Evolutionary conservation across 2,113 vertebrate species (phyloP).

Genomic region (Stegastes partitus): DNA sequence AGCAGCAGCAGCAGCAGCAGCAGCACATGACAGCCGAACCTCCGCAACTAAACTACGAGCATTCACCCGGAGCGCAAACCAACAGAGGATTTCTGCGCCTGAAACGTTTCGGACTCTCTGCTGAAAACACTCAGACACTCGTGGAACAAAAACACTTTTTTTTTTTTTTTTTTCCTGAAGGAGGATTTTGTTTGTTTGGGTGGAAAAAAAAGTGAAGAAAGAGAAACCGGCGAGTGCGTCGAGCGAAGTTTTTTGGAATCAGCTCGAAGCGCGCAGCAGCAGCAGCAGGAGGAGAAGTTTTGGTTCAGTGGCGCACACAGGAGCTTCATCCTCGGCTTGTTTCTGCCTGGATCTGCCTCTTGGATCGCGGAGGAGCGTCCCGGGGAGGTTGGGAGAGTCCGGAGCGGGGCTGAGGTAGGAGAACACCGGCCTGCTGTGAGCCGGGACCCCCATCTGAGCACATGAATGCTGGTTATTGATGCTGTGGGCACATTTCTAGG

Average conservation of each 20-base stretch:
- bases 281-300: neutral
- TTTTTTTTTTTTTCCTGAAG: constrained; percentile 17
- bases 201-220: constrained; percentile 36
- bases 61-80: constrained; percentile 4
- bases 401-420: constrained; percentile 58
- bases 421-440: neutral
- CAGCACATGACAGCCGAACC: constrained; percentile 57
- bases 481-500: neutral
- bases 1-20: constrained; percentile 41
- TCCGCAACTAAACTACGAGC: constrained; percentile 1
- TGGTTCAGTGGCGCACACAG: neutral
- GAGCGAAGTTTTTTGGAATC: constrained; percentile 37
- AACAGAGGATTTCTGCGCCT: neutral
- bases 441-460: constrained; percentile 13
- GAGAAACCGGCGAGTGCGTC: constrained; percentile 26
- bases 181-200: constrained; percentile 12
- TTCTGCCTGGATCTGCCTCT: neutral
- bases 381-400: constrained; percentile 15
- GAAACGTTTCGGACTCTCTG: neutral
- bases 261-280: neutral
- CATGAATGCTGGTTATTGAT: neutral
- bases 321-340: constrained; percentile 1
- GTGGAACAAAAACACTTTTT: neutral
- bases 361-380: constrained; percentile 24
- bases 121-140: neutral